Percentiles rank a stretch among this genome's conserved stretches.
These are phyloP conservation scores for Acrobasis repandana DNA, from an alignment of 2,888 invertebrate genomes.

Conservation along the genomic window DNA sequence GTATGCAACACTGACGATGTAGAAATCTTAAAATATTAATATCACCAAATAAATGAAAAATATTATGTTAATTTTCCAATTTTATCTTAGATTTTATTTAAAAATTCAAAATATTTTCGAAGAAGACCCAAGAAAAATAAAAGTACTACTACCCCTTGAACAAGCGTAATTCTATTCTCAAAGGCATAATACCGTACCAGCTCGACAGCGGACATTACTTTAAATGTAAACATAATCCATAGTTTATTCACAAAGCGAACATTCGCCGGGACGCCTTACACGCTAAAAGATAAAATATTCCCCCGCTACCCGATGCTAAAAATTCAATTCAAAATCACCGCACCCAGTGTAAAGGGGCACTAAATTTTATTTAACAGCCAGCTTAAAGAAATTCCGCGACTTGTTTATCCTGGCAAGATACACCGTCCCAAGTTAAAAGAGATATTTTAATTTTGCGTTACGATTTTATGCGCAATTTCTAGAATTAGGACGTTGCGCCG, in stretches of 20 bases:
- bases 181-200: slow-evolving; percentile 4
- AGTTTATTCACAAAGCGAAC: slow-evolving; percentile 14
- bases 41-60: too few species aligned
- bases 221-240: slow-evolving; percentile 21
- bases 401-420: slow-evolving; percentile 54
- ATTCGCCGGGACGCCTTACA: slow-evolving; percentile 3
- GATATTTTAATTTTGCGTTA: slow-evolving; percentile 21
- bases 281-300: slow-evolving; percentile 29
- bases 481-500: slow-evolving; percentile 10
- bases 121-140: not conserved
- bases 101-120: not conserved
- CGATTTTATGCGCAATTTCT: slow-evolving; percentile 17
- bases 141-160: not conserved
- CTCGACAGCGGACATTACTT: slow-evolving; percentile 16
- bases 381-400: slow-evolving; percentile 49
- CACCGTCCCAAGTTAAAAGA: slow-evolving; percentile 40
- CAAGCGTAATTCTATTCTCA: slow-evolving; percentile 14
- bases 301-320: slow-evolving; percentile 37
- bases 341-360: slow-evolving; percentile 44
- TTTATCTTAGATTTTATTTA: not conserved
- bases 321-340: slow-evolving; percentile 52
- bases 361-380: slow-evolving; percentile 57
- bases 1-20: too few species aligned
- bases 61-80: too few species aligned
- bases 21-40: too few species aligned